These are phyloP conservation scores for Diorhabda elongata DNA, from an alignment of 1,140 invertebrate genomes.

Conservation along the genomic window DNA sequence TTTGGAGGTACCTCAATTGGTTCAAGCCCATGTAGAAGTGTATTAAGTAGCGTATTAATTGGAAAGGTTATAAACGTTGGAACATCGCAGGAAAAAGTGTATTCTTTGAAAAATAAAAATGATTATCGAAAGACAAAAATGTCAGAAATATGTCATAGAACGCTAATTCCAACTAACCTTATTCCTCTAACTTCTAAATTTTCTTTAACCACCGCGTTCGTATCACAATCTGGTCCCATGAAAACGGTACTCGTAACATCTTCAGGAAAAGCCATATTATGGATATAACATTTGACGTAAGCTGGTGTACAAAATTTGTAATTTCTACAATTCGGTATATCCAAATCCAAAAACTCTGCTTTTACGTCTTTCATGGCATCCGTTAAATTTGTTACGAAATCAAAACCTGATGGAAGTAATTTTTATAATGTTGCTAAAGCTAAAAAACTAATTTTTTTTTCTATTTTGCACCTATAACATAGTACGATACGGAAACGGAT, in stretches of 20 bases:
- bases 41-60: too few species aligned
- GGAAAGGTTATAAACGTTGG: too few species aligned
- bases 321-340: constrained; percentile 60
- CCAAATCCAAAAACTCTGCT: constrained; percentile 57
- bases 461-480: too few species aligned
- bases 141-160: too few species aligned
- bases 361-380: constrained; percentile 43
- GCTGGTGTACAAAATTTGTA: constrained; percentile 58
- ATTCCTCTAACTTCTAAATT: constrained; percentile 65
- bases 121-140: too few species aligned
- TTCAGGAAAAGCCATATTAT: constrained; percentile 52
- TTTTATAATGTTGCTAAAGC: too few species aligned
- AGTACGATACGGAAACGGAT: too few species aligned
- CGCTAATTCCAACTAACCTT: constrained; percentile 15
- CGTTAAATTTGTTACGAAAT: constrained; percentile 35
- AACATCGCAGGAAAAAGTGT: too few species aligned
- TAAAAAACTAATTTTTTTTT: too few species aligned
- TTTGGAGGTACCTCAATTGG: too few species aligned
- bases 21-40: too few species aligned
- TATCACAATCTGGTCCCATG: constrained; percentile 65
- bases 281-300: constrained; percentile 46
- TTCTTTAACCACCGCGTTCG: constrained; percentile 65
- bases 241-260: constrained; percentile 60
- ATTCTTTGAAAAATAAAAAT: too few species aligned
- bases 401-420: constrained; percentile 30